These are phyloP conservation scores for Toxonevra muliebris DNA, from an alignment of 2,888 invertebrate species.

Conservation along the genomic window DNA sequence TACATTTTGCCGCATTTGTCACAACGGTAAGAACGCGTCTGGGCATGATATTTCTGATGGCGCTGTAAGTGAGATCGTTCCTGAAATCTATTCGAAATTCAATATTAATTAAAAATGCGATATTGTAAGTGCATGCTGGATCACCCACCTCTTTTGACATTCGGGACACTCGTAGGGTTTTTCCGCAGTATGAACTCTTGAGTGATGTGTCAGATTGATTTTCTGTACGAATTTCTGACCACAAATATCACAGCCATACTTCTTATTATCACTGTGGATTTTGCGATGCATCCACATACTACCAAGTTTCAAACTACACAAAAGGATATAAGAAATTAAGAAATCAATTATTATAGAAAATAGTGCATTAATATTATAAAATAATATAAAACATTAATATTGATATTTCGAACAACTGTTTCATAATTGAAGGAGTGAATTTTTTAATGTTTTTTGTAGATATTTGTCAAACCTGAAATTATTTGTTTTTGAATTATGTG, in stretches of 20 bases:
- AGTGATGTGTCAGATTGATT: slow-evolving; percentile 64
- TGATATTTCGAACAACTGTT: too few species aligned
- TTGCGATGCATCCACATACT: slow-evolving; percentile 66
- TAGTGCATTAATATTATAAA: neutral
- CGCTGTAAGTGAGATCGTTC: slow-evolving; percentile 64
- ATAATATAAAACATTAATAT: too few species aligned
- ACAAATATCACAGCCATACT: slow-evolving; percentile 64
- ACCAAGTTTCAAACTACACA: slow-evolving; percentile 59
- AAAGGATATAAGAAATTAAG: neutral
- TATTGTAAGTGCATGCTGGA: neutral
- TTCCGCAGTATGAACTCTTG: slow-evolving; percentile 62
- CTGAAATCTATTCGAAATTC: slow-evolving; percentile 51
- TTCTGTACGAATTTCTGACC: slow-evolving; percentile 66
- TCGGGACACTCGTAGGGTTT: slow-evolving; percentile 63
- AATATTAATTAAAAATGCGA: slow-evolving; percentile 13
- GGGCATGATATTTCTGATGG: slow-evolving; percentile 64
- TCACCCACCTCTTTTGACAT: slow-evolving; percentile 59
- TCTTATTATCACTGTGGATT: slow-evolving; percentile 64
- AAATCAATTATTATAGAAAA: neutral
- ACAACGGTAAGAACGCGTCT: slow-evolving; percentile 63
- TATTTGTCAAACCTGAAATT: too few species aligned
- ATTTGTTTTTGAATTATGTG: too few species aligned
- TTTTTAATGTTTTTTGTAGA: too few species aligned
- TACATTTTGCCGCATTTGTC: slow-evolving; percentile 65
- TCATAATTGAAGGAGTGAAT: too few species aligned